Conservation (phyloP, 1,140 invertebrate genomes). For the Nephila pilipes region DNA sequence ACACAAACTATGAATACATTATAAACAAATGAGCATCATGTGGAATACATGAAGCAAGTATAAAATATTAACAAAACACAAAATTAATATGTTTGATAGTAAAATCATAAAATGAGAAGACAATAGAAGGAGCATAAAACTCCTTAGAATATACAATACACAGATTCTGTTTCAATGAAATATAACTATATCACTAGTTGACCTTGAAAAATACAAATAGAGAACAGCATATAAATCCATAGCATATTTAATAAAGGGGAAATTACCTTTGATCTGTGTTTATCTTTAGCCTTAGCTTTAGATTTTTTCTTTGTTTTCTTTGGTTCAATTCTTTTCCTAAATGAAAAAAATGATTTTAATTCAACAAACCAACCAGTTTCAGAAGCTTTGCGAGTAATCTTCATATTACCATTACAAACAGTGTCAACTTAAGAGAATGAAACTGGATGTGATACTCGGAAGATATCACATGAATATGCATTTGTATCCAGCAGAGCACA, state of each 20-base stretch:
- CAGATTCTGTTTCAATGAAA: no score
- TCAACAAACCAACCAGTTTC: slow-evolving; percentile 68
- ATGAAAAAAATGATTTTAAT: slow-evolving; percentile 77
- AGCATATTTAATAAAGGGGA: neutral
- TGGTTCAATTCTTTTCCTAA: slow-evolving; percentile 80
- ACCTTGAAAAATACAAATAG: no score
- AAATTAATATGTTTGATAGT: no score
- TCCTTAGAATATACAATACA: no score
- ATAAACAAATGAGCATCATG: no score
- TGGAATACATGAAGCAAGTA: no score
- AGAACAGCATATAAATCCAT: no score
- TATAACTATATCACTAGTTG: no score
- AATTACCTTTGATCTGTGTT: slow-evolving; percentile 79
- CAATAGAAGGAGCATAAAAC: no score
- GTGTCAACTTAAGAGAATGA: neutral
- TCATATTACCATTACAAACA: slow-evolving; percentile 50
- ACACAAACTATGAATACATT: no score
- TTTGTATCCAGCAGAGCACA: neutral
- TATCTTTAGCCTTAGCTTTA: slow-evolving; percentile 80
- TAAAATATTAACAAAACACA: no score
- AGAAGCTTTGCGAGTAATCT: neutral
- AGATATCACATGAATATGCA: slow-evolving; percentile 28
- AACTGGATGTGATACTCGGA: neutral
- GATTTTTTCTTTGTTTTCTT: slow-evolving; percentile 80
- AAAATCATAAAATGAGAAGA: no score